Evolutionary conservation across 2,113 vertebrate genomes (phyloP).

Genomic region (Psophia crepitans): DNA sequence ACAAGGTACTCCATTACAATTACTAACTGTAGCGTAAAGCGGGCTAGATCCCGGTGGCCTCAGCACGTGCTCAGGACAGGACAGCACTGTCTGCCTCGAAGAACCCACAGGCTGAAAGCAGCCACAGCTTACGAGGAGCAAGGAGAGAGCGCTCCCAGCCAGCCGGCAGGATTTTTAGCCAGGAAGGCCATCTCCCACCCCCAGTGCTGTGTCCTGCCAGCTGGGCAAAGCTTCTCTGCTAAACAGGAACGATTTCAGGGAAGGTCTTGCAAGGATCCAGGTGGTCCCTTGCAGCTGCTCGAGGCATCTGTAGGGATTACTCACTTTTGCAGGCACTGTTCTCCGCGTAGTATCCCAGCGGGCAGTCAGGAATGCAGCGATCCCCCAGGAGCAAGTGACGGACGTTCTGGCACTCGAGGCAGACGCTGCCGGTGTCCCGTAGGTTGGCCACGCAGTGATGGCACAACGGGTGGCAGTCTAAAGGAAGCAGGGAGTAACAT

Average conservation of each 20-base stretch:
- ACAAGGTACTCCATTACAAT: neutral
- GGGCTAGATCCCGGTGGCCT: neutral
- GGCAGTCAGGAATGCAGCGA: constrained; percentile 82
- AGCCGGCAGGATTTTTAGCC: neutral
- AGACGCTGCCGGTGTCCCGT: constrained; percentile 75
- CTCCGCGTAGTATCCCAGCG: constrained; percentile 65
- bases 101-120: neutral
- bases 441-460: constrained; percentile 82
- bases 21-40: neutral
- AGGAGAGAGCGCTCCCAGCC: no score
- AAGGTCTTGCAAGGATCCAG: accelerated
- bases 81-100: neutral
- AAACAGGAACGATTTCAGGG: accelerated
- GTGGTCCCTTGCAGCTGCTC: accelerated
- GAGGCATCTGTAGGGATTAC: neutral
- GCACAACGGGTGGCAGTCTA: constrained; percentile 87
- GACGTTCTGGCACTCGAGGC: constrained; percentile 79
- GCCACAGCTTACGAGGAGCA: neutral
- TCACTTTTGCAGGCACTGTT: constrained; percentile 84
- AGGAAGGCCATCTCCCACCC: neutral
- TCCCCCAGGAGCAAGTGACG: constrained; percentile 81
- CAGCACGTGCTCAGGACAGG: neutral
- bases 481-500: neutral
- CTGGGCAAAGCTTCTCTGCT: neutral
- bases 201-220: neutral